These are phyloP conservation scores for Neomonachus schauinslandi DNA, from an alignment of 2,113 vertebrate species.

Conservation along the genomic window DNA sequence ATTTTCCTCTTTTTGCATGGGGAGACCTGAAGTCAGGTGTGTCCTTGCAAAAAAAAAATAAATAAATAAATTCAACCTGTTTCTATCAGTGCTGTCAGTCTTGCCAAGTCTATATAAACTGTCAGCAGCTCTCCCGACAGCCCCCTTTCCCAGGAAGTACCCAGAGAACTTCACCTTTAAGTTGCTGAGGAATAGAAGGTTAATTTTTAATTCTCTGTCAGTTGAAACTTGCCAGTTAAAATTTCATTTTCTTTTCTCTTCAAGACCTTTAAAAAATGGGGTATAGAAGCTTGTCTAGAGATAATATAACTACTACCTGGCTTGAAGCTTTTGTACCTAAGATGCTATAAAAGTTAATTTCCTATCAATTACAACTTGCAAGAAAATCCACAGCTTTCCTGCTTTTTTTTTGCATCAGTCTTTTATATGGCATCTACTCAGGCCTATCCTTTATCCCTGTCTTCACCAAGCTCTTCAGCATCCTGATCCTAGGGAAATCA, in stretches of 20 bases:
- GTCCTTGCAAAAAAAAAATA: not conserved
- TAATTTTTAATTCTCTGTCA: slow-evolving; percentile 80
- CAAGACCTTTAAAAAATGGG: slow-evolving; percentile 61
- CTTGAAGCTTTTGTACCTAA: slow-evolving; percentile 15
- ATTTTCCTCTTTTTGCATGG: not conserved
- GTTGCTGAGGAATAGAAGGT: slow-evolving; percentile 77
- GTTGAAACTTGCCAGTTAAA: slow-evolving; percentile 73
- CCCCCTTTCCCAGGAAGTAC: not conserved
- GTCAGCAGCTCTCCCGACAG: not conserved
- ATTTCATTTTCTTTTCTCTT: slow-evolving; percentile 69
- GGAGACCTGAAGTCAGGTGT: not conserved
- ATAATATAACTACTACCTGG: slow-evolving; percentile 15
- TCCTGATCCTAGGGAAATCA: slow-evolving; percentile 10
- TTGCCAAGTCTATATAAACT: not conserved
- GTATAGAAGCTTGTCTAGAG: not conserved
- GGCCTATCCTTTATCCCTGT: not conserved
- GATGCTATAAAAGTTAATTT: slow-evolving; percentile 62
- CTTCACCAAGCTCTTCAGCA: not conserved
- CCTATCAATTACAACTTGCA: slow-evolving; percentile 14
- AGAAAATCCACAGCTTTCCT: slow-evolving; percentile 13
- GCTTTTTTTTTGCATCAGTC: not conserved
- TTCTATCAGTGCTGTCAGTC: not conserved
- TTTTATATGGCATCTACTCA: not conserved
- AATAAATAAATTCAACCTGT: not conserved
- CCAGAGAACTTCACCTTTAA: slow-evolving; percentile 63